phyloP scores from a whole-genome alignment of 2,113 vertebrate species.

The Actenoides lindsayi region DNA sequence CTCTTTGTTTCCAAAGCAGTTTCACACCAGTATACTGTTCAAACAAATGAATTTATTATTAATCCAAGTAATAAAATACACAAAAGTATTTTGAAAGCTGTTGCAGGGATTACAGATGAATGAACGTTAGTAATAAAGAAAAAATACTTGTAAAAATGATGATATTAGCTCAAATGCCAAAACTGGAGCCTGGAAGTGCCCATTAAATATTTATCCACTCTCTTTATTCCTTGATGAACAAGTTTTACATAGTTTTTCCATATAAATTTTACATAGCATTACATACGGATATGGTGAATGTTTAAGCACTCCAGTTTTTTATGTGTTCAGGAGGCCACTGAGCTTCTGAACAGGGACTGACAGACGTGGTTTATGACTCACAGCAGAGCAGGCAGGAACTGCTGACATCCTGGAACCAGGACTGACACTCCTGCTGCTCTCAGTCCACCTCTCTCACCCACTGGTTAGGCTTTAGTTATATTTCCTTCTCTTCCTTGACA shows the following conservation, averaged over 20 bases:
- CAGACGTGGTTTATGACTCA: not conserved
- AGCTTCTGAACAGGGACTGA: not conserved
- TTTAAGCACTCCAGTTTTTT: not conserved
- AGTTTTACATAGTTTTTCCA: not conserved
- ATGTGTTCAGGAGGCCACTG: not conserved
- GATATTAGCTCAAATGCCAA: not conserved
- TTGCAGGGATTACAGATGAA: not conserved
- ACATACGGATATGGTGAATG: not conserved
- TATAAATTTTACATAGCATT: not conserved
- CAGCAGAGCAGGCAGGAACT: not conserved
- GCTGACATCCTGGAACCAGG: not conserved
- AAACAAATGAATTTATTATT: constrained; percentile 12
- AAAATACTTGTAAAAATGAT: not conserved
- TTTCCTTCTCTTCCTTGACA: not conserved
- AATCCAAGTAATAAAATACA: constrained; percentile 2
- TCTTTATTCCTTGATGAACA: not conserved
- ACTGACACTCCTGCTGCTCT: not conserved
- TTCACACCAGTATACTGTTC: not conserved
- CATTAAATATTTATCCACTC: not conserved
- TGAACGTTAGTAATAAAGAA: not conserved
- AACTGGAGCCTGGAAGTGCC: not conserved
- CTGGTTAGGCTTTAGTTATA: not conserved
- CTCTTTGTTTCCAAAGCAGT: not conserved
- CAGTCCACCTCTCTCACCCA: not conserved
- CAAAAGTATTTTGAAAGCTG: not conserved